phyloP scores from a whole-genome alignment of 2,113 vertebrate species.

The Picathartes gymnocephalus region DNA sequence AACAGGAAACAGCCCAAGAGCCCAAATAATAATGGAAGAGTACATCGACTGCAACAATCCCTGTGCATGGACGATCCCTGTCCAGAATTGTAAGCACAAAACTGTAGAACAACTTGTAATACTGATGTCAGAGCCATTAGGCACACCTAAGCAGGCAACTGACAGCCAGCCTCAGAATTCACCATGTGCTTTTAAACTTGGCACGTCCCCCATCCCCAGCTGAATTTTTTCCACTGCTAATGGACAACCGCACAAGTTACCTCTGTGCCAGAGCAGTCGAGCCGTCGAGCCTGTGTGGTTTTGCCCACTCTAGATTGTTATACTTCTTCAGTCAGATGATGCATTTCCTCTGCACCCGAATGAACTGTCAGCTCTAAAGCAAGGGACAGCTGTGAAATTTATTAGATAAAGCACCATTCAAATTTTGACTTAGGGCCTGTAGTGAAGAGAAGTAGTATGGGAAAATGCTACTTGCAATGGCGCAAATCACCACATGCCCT shows the following conservation, averaged over 20 bases:
- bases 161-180: background rate
- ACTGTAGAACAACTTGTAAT: background rate
- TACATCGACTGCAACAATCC: rapidly evolving
- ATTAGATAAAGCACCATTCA: background rate
- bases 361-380: background rate
- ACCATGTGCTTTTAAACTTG: background rate
- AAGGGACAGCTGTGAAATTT: background rate
- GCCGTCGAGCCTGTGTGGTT: background rate
- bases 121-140: background rate
- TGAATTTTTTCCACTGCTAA: background rate
- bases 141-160: background rate
- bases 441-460: background rate
- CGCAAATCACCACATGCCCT: background rate
- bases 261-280: background rate
- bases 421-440: background rate
- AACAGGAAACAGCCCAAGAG: background rate
- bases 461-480: background rate
- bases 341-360: background rate
- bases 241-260: background rate
- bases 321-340: background rate
- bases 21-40: background rate
- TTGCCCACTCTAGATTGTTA: background rate
- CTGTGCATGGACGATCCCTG: background rate
- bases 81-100: background rate
- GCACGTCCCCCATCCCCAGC: rapidly evolving